These are phyloP conservation scores for Scaptodrosophila latifasciaeformis DNA, from an alignment of 2,888 invertebrate species.

Conservation along the genomic window DNA sequence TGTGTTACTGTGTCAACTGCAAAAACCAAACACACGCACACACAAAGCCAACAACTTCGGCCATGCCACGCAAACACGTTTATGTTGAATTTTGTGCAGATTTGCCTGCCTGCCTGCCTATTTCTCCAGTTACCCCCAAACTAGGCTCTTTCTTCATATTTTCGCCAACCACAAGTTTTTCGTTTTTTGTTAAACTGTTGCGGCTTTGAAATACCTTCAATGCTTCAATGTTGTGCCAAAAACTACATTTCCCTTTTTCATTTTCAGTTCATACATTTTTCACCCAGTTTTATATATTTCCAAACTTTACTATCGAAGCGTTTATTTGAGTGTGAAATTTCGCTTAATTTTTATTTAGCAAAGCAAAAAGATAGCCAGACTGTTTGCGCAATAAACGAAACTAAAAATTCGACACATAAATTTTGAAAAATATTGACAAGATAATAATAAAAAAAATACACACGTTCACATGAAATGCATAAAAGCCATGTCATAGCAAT, in stretches of 20 bases:
- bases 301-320: constrained; percentile 10
- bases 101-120: constrained; percentile 20
- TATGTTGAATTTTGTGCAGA: constrained; percentile 59
- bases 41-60: constrained; percentile 20
- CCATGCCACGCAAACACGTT: constrained; percentile 59
- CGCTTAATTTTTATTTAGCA: constrained; percentile 38
- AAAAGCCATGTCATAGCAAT: too few relatives aligned
- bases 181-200: constrained; percentile 43
- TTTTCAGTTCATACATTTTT: constrained; percentile 14
- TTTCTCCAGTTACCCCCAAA: not conserved
- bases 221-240: constrained; percentile 35
- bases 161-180: not conserved
- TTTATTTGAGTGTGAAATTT: constrained; percentile 47
- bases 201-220: constrained; percentile 49
- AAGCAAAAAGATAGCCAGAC: constrained; percentile 5
- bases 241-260: constrained; percentile 37
- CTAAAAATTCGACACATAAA: not conserved
- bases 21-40: constrained; percentile 18
- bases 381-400: not conserved
- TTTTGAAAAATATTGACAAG: constrained; percentile 6
- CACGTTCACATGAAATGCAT: too few relatives aligned
- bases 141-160: too few relatives aligned
- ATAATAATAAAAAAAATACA: too few relatives aligned
- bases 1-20: too few relatives aligned
- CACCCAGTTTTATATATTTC: constrained; percentile 1